Base-by-base conservation (phyloP, 2,797 vertebrate genomes). In the Cryptoprocta ferox region DNA sequence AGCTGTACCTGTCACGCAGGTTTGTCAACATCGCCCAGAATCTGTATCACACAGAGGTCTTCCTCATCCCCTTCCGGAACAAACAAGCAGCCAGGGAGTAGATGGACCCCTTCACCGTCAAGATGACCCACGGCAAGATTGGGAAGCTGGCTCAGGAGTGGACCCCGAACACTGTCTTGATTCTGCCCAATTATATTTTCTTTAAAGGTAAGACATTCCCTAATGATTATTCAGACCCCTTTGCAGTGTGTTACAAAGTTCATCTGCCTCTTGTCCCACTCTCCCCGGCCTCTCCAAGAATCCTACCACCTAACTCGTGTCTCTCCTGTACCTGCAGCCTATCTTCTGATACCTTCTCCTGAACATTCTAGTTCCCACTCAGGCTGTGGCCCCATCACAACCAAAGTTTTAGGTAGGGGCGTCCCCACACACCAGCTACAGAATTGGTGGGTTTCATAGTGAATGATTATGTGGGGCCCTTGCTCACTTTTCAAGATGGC, bases 111-210 rank as follows among this genome's bases (percentile, higher is more conserved):
- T 98, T 98, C 32, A 98, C 99, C 0, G 98, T 98, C 4, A 73
- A 88, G 68, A 99, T 99, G 97, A 99, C 99, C 32, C 93, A 98
- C 0, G 98, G 99, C 91, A 99, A 99, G 97, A 99, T 99, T 79
- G 97, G 97, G 65, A 98, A 99, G 42, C 97, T 99, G 96, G 97
- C 99, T 90, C 98, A 99, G 97, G 97, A 97, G 9, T 89, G 99
- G 95, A 97, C 99, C 53, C 53, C 97, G 37, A 89, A 96, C 4
- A 99, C 97, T 13, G 92, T 98, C 61, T 98, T 99, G 98, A 97
- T 99, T 96, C 99, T 99, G 9, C 91, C 99, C 94, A 99, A 99
- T 97, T 99, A 98, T 13, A 98, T 99, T 94, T 99, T 98, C 96
- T 99, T 99, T 98, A 99, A 98, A 99, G 99, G 99, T 99, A 99